Percentiles rank a stretch among this genome's conserved stretches.
phyloP scores from a whole-genome alignment of 2,113 vertebrate genomes.

The Cinclus cinclus region DNA sequence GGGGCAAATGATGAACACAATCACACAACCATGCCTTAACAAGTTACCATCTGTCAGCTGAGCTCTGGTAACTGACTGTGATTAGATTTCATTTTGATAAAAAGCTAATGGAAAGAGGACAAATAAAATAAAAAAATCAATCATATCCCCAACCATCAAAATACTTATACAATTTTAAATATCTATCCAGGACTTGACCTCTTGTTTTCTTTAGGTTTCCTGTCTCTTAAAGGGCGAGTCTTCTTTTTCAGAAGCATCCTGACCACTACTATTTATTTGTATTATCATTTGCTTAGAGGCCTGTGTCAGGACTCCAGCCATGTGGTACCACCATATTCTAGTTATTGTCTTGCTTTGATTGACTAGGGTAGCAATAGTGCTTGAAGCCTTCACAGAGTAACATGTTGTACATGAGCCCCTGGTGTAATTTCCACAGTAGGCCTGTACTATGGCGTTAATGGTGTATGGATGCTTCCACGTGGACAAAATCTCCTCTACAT shows the following conservation, averaged over 20 bases:
- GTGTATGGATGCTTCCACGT: neutral
- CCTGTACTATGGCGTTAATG: neutral
- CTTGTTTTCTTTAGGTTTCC: neutral
- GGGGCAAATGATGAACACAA: neutral
- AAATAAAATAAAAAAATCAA: constrained; percentile 2
- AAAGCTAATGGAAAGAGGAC: constrained; percentile 4
- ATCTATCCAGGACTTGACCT: neutral
- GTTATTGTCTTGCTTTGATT: neutral
- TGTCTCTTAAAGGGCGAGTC: neutral
- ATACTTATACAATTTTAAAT: neutral
- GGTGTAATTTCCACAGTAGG: neutral
- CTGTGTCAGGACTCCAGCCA: neutral
- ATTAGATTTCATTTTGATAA: constrained; percentile 42
- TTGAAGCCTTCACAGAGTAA: neutral
- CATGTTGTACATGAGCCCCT: neutral
- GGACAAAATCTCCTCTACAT: neutral
- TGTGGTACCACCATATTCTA: neutral
- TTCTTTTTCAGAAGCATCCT: neutral
- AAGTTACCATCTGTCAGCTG: constrained; percentile 26
- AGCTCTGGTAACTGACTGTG: neutral
- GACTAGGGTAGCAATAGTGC: neutral
- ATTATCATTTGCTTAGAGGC: neutral
- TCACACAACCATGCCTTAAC: neutral
- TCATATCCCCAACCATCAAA: neutral
- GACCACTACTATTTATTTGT: neutral